Conservation (phyloP, 2,888 invertebrate genomes). For the Shargacucullia verbasci region DNA sequence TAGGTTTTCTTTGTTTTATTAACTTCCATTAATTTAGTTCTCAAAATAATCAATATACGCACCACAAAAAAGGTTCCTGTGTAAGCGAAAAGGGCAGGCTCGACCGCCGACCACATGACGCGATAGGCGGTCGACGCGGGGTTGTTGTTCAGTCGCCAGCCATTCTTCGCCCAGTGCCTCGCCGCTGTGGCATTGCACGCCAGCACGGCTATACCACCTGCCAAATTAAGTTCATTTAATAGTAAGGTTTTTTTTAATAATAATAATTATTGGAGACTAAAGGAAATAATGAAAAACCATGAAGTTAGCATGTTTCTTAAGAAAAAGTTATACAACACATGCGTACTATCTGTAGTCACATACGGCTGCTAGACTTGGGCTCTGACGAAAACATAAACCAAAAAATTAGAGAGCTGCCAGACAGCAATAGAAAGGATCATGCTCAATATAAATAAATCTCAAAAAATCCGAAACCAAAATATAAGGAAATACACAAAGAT, state of each 20-base stretch:
- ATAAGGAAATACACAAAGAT: no score
- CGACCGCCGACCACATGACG: constrained; percentile 78
- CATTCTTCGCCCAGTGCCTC: constrained; percentile 73
- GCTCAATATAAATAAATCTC: no score
- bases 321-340: no score
- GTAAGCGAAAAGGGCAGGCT: constrained; percentile 80
- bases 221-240: background rate
- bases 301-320: background rate
- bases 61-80: constrained; percentile 84
- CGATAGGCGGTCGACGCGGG: constrained; percentile 81
- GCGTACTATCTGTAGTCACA: no score
- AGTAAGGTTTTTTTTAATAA: no score
- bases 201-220: constrained; percentile 81
- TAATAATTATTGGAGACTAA: no score
- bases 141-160: constrained; percentile 81
- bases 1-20: background rate
- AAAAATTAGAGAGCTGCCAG: no score
- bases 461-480: no score
- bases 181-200: constrained; percentile 83
- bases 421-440: no score
- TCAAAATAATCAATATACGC: constrained; percentile 38
- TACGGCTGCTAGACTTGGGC: no score
- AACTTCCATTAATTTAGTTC: constrained; percentile 6
- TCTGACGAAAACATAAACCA: no score
- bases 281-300: background rate